Evolutionary conservation across 2,113 vertebrate species (phyloP), one percentile per base, ranked within the genome.

Genomic region (Piprites chloris): DNA sequence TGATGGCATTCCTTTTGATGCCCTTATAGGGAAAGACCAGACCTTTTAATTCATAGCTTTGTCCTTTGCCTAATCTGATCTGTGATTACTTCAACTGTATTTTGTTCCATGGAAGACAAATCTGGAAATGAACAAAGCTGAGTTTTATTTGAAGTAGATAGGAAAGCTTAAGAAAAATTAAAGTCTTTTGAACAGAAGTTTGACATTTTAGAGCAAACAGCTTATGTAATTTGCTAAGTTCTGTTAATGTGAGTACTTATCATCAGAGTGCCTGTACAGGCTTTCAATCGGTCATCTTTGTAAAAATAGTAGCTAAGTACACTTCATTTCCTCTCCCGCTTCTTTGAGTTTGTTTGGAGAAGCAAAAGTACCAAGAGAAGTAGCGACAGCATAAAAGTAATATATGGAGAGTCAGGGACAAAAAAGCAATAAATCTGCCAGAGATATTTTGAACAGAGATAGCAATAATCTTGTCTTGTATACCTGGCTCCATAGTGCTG

Each of bases 381-480:
- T 71, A 95, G 56, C 6, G 2, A 80, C 73, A 73, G 66, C 90
- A 90, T 93, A 77, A 84, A 97, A 94, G 93, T 95, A 93, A 87
- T 89, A 96, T 72, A 82, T 90, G 92, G 90, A 88, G 80, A 87
- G 53, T 92, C 77, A 63, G 93, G 71, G 71, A 83, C 84, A 96
- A 94, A 93, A 97, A 89, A 58, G 6, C 85, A 93, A 96, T 95
- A 95, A 94, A 95, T 96, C 87, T 96, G 92, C 61, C 33, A 85
- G 14, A 91, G 92, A 44, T 93, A 85, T 84, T 80, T 94, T 92
- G 89, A 93, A 96, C 66, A 89, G 95, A 93, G 85, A 83, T 89
- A 94, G 96, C 92, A 96, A 65, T 97, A 96, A 93, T 94, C 73
- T 90, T 91, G 56, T 90, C 85, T 97, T 97, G 75, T 93, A 82